Base-by-base conservation (phyloP, 2,888 invertebrate genomes). In the Formica aserva region DNA sequence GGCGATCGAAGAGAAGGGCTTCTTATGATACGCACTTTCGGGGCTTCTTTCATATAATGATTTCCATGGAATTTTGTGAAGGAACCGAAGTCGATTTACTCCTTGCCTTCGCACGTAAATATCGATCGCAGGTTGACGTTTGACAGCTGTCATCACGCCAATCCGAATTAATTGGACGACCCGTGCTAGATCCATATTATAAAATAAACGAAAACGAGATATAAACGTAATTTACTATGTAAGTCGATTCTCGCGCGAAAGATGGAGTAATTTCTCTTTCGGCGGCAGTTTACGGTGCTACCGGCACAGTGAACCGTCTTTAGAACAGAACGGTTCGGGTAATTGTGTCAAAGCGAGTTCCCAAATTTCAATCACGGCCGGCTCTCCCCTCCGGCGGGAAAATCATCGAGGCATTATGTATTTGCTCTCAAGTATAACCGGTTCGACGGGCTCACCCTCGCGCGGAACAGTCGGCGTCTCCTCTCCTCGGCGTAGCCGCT, bases 271-370 rank as follows among this genome's bases (percentile, higher is more conserved):
- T 57, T 60, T 35, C 35, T 48, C 62, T 57, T 35, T 84, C 60
- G 32, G 38, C 15, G 63, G 67, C 11, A 69, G 48, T 22, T 48
- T 6, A 60, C 22, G 45, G 26, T 18, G 29, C 52, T 29, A 26
- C 29, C 11, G 26, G 26, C 1, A 11, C n/a, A 13, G 18, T 26
- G 78, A 26, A 18, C 52, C 82, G 29, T 57, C 69, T 35, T 38
- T 52, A 18, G 87, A 86, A 87, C 88, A 87, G 91, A 90, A 92
- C 88, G 91, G 83, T 86, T 75, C 86, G 91, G 89, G 92, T 94
- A 94, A 94, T 94, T 94, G 94, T 93, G 94, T 94, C 94, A 94
- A 94, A 94, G 94, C 92, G 92, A 93, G 92, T 94, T 93, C 92
- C 93, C 92, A 94, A 94, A 94, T 94, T 94, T 94, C 94, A 94